These are phyloP conservation scores for Dasypolia templi DNA, from an alignment of 2,888 invertebrate species.

Conservation along the genomic window DNA sequence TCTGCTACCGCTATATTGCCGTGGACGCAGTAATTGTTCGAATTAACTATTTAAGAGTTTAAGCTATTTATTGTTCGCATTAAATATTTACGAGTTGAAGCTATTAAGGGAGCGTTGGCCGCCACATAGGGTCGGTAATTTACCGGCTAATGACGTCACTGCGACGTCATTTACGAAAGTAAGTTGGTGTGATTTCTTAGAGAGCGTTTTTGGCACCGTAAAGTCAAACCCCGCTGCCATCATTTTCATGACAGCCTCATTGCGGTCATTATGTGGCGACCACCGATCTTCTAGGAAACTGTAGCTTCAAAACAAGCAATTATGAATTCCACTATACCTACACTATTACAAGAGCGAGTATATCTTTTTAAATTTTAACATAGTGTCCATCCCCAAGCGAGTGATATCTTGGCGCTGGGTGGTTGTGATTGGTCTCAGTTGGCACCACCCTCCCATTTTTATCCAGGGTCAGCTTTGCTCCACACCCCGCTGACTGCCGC, in stretches of 20 bases:
- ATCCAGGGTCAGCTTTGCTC: constrained; percentile 7
- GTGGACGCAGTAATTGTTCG: not conserved
- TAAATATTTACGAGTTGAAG: too few relatives aligned
- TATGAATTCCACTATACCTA: not conserved
- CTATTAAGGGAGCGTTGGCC: too few relatives aligned
- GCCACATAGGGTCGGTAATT: not conserved
- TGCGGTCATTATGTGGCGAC: not conserved
- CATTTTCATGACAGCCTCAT: not conserved
- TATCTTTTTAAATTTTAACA: not conserved
- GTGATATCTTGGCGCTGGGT: constrained; percentile 7
- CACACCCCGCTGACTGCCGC: constrained; percentile 5
- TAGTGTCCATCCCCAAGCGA: not conserved
- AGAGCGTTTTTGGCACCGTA: not conserved
- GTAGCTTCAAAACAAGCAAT: not conserved
- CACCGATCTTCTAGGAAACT: not conserved
- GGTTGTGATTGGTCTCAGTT: constrained; percentile 1
- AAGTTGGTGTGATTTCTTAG: not conserved
- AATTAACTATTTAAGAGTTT: too few relatives aligned
- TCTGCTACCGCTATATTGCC: not conserved
- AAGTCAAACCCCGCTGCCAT: not conserved
- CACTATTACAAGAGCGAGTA: not conserved
- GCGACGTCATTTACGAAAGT: not conserved
- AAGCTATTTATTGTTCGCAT: too few relatives aligned
- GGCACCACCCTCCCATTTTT: constrained; percentile 7
- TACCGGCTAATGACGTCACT: not conserved